Evolutionary conservation across 1,140 invertebrate species (phyloP), one percentile per base, ranked within the genome.

Genomic region (Drosophila sproati): DNA sequence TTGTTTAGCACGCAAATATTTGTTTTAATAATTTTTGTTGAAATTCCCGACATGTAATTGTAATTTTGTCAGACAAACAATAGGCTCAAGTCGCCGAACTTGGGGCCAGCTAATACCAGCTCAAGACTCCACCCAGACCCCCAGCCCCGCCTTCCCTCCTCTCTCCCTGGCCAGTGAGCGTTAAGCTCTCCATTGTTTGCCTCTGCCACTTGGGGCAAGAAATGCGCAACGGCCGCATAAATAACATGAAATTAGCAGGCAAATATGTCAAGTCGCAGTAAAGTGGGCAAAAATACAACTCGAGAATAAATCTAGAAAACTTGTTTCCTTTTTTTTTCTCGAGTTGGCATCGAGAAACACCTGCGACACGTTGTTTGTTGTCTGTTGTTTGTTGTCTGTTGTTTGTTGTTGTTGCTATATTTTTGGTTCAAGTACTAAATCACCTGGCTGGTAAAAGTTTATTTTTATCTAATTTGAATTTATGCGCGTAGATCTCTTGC

Each of bases 11-110:
- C 20, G 12, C 43, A 76, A 76, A 76, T 76, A 72, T 76, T 72
- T 72, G 52, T 71, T 64, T 72, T 64, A 64, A 76, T 77, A 73
- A 66, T 68, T 67, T 79, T 87, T 47, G 47, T 66, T 67, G 67
- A 66, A 77, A 87, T 87, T 87, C 77, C 67, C 63, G 76, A 87
- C 78, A 78, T 87, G 82, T 87, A 87, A 87, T 87, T 87, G 82
- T 87, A 78, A 77, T 87, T 80, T 87, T 82, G 82, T 87, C 71
- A 57, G 72, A 45, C 82, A 87, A 82, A 87, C 82, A 87, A 87
- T 82, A 70, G 71, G 73, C 78, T 63, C 67, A 54, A 55, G 50
- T 69, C 61, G 20, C 29, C 34, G 8, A 37, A 32, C 34, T 61
- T 4, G 5, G 59, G 8, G 45, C 35, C 59, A 50, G 50, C 43